Evolutionary conservation across 2,113 vertebrate species (phyloP).

Genomic region (Istiophorus platypterus): DNA sequence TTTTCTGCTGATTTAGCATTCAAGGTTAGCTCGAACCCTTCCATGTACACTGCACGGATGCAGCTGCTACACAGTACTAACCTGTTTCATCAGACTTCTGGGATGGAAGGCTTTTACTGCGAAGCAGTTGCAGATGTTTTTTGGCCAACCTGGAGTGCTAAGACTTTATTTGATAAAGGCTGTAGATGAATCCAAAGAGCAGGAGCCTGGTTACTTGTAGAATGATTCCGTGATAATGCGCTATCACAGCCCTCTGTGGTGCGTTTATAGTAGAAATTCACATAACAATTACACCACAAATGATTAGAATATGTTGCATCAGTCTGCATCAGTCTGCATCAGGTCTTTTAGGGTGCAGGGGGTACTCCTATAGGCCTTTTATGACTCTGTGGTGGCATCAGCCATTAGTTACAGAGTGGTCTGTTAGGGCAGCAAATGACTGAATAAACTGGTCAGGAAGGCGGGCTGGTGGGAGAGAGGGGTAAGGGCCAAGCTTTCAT

Average conservation of each 20-base stretch:
- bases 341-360: too few relatives aligned
- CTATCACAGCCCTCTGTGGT: neutral
- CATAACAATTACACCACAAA: neutral
- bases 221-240: neutral
- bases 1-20: accelerated
- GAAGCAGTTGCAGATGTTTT: neutral
- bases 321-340: too few relatives aligned
- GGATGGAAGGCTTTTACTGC: neutral
- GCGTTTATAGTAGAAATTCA: neutral
- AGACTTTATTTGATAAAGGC: neutral
- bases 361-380: too few relatives aligned
- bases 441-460: too few relatives aligned
- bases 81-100: neutral
- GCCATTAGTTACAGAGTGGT: too few relatives aligned
- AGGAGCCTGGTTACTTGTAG: neutral
- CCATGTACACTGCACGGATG: neutral
- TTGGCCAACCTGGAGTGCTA: too few relatives aligned
- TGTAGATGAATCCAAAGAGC: neutral
- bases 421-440: too few relatives aligned
- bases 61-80: neutral
- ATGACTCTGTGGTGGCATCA: too few relatives aligned
- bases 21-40: neutral
- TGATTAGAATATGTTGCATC: neutral
- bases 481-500: too few relatives aligned
- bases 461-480: too few relatives aligned